Evolutionary conservation across 2,888 invertebrate species (phyloP).

Genomic region (Sphaeridia pumilis): DNA sequence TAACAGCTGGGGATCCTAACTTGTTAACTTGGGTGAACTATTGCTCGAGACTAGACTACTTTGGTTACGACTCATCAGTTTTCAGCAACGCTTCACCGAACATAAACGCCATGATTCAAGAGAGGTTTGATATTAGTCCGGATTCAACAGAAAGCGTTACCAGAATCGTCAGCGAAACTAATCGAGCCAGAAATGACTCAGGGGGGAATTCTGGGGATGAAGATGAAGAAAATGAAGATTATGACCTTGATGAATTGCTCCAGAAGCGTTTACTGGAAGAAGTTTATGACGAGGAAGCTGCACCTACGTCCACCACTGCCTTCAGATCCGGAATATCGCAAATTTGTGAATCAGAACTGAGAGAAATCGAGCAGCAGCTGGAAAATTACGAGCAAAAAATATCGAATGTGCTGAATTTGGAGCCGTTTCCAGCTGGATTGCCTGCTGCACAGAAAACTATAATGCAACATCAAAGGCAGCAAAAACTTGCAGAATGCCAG

Average conservation of each 20-base stretch:
- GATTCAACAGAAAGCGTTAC: too few species aligned
- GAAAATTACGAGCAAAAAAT: too few species aligned
- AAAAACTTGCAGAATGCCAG: too few species aligned
- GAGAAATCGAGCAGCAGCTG: neutral
- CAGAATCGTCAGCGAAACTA: neutral
- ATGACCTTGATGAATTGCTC: constrained; percentile 28
- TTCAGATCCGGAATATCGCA: too few species aligned
- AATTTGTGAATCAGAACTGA: too few species aligned
- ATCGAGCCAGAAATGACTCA: neutral
- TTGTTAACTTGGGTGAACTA: neutral
- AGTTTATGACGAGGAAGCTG: neutral
- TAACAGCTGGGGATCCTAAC: neutral
- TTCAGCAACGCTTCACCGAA: neutral
- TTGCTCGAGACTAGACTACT: neutral
- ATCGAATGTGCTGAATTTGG: too few species aligned
- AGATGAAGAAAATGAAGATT: constrained; percentile 21
- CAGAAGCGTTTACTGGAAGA: constrained; percentile 26
- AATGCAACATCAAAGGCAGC: too few species aligned
- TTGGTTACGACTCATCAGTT: neutral
- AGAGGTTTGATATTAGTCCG: neutral
- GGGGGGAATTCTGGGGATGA: constrained; percentile 20
- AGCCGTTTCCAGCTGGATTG: too few species aligned
- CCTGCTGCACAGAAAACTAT: too few species aligned
- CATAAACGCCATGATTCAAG: neutral
- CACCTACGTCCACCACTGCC: neutral